These are phyloP conservation scores for Auanema freiburgensis DNA, from an alignment of 2,888 invertebrate genomes.

Conservation along the genomic window DNA sequence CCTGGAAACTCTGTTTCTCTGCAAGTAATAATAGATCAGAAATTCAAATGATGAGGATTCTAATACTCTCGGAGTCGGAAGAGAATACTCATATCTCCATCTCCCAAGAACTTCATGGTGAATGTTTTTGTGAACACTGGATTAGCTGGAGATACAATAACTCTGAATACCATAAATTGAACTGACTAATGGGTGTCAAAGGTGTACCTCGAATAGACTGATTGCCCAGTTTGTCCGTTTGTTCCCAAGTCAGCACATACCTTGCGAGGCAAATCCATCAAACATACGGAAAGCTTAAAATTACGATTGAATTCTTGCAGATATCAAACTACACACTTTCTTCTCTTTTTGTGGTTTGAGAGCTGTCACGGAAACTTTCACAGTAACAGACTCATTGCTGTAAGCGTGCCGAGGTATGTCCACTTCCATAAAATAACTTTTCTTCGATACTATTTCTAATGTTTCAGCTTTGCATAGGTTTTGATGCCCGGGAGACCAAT, in stretches of 20 bases:
- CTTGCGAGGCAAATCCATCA: constrained; percentile 34
- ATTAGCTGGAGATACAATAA: constrained; percentile 31
- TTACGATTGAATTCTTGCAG: no score
- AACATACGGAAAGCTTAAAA: constrained; percentile 36
- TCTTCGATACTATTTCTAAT: constrained; percentile 25
- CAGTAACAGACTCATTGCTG: constrained; percentile 58
- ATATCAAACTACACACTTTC: neutral
- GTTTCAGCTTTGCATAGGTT: constrained; percentile 28
- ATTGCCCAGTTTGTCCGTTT: constrained; percentile 34
- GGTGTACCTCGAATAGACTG: constrained; percentile 31
- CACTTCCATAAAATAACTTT: constrained; percentile 39
- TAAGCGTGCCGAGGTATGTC: constrained; percentile 57
- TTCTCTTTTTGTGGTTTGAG: neutral
- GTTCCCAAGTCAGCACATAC: constrained; percentile 47
- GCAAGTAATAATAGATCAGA: neutral
- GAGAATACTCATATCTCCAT: constrained; percentile 33
- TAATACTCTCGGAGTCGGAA: constrained; percentile 40
- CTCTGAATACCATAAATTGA: constrained; percentile 15
- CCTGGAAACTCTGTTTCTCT: constrained; percentile 30
- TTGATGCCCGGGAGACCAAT: constrained; percentile 30
- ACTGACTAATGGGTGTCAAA: neutral
- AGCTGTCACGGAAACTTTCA: constrained; percentile 43
- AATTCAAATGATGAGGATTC: constrained; percentile 19
- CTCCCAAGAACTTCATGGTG: constrained; percentile 38
- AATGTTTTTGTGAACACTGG: constrained; percentile 47